Evolutionary conservation across 1,140 invertebrate species (phyloP).

Genomic region (Micrasema minimum): DNA sequence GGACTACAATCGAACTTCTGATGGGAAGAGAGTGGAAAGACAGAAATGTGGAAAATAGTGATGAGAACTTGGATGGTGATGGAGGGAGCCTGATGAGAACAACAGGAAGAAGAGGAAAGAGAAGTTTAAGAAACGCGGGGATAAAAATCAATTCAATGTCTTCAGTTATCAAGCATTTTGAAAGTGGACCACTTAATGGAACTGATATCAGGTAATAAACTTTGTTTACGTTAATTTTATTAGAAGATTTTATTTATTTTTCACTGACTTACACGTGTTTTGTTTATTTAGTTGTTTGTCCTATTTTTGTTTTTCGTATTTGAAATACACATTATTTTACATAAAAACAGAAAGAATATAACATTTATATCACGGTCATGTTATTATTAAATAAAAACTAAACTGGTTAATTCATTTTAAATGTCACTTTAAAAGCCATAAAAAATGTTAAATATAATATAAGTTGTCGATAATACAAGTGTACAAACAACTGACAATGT

Average conservation of each 20-base stretch:
- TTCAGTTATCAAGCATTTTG: not conserved
- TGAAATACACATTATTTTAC: no score
- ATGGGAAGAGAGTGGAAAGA: conserved; percentile 56
- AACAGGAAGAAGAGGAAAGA: not conserved
- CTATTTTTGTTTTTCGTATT: no score
- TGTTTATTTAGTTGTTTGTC: no score
- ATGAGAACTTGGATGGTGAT: conserved; percentile 14
- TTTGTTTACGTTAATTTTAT: not conserved
- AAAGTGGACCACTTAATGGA: not conserved
- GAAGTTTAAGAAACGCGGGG: not conserved
- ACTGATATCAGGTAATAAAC: conserved; percentile 3
- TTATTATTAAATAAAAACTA: no score
- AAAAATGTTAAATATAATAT: no score
- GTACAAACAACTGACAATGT: no score
- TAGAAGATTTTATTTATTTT: not conserved
- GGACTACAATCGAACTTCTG: conserved; percentile 65
- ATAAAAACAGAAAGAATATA: no score
- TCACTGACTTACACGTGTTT: not conserved
- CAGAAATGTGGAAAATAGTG: not conserved
- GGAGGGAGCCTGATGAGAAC: not conserved
- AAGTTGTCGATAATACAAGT: no score
- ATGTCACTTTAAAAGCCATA: no score
- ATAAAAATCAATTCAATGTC: not conserved
- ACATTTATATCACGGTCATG: no score
- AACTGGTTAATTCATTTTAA: no score